Conservation (phyloP, 2,113 vertebrate species). For the Abramis brama region DNA sequence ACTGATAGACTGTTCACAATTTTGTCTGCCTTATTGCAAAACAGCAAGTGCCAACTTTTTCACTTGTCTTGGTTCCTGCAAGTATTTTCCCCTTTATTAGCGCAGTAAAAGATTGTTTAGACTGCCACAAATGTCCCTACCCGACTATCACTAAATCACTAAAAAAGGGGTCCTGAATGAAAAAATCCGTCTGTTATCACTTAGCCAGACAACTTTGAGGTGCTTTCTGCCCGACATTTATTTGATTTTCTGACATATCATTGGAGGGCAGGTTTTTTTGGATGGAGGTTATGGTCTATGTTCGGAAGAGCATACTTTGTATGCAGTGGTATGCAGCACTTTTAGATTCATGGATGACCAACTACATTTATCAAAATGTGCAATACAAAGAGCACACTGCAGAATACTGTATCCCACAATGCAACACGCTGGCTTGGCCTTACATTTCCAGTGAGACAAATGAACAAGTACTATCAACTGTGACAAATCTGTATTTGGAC, state of each 20-base stretch:
- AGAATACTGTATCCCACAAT: not conserved
- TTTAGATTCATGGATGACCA: not conserved
- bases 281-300: not conserved
- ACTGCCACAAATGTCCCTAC: not conserved
- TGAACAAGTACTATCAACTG: not conserved
- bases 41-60: not conserved
- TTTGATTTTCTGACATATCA: not conserved
- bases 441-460: not conserved
- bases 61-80: not conserved
- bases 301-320: not conserved
- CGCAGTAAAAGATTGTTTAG: not conserved
- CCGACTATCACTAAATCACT: not conserved
- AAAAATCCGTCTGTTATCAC: not conserved
- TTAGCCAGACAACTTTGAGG: not conserved
- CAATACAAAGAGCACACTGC: not conserved
- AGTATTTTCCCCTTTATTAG: not conserved
- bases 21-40: not conserved
- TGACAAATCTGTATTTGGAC: not conserved
- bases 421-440: not conserved
- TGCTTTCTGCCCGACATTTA: not conserved
- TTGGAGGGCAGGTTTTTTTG: not conserved
- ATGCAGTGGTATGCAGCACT: not conserved
- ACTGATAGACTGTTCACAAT: not conserved
- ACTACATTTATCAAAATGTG: not conserved
- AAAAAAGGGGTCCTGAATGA: not conserved